A percentile compares a stretch with the other conserved stretches of the same genome.
phyloP scores from a whole-genome alignment of 1,140 invertebrate genomes.

The Drosophila suzukii region DNA sequence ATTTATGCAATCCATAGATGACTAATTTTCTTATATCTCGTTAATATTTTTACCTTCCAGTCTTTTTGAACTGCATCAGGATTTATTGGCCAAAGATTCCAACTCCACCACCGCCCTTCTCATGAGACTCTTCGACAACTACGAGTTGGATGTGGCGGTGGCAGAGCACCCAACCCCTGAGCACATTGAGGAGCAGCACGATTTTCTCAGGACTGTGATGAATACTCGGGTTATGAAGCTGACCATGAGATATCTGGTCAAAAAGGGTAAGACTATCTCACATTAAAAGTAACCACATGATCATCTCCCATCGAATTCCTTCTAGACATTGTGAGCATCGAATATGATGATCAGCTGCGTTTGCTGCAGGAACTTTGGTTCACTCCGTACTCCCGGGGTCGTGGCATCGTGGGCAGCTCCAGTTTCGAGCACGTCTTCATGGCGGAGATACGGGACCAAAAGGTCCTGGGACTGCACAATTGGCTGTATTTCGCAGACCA shows the following conservation, averaged over 20 bases:
- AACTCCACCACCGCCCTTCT: slow-evolving; percentile 88
- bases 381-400: slow-evolving; percentile 90
- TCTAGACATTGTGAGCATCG: slow-evolving; percentile 67
- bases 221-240: slow-evolving; percentile 90
- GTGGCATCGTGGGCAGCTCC: slow-evolving; percentile 90
- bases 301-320: neutral
- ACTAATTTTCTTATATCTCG: neutral
- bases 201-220: slow-evolving; percentile 90
- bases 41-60: slow-evolving; percentile 38
- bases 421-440: slow-evolving; percentile 95
- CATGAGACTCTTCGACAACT: slow-evolving; percentile 90
- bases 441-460: slow-evolving; percentile 90
- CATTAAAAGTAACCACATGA: slow-evolving; percentile 85
- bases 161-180: slow-evolving; percentile 91
- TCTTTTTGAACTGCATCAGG: slow-evolving; percentile 70
- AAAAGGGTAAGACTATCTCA: slow-evolving; percentile 57
- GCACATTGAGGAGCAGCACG: slow-evolving; percentile 90
- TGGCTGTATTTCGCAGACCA: slow-evolving; percentile 93
- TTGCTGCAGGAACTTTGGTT: slow-evolving; percentile 92
- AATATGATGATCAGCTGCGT: slow-evolving; percentile 88
- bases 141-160: slow-evolving; percentile 89
- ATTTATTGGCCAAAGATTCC: slow-evolving; percentile 65
- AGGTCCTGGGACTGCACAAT: slow-evolving; percentile 93
- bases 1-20: neutral
- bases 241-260: slow-evolving; percentile 85